phyloP scores from a whole-genome alignment of 2,113 vertebrate genomes.

The Piaya cayana region DNA sequence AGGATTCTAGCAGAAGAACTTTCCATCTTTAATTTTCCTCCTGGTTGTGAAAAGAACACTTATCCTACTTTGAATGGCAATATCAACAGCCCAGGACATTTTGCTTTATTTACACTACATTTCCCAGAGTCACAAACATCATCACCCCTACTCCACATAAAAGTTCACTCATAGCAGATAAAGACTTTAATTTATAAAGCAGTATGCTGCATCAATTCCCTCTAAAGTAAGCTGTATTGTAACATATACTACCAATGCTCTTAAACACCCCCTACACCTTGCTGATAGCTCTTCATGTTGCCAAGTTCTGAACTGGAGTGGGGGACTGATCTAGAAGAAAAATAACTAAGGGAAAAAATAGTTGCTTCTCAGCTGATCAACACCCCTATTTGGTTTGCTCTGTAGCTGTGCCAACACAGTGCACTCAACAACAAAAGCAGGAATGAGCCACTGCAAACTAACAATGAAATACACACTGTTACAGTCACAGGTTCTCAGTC shows the following conservation, averaged over 20 bases:
- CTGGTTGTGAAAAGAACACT: background rate
- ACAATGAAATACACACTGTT: background rate
- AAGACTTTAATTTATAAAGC: background rate
- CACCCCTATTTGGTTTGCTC: background rate
- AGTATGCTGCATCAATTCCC: background rate
- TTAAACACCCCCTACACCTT: background rate
- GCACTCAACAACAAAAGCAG: background rate
- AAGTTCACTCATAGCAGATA: background rate
- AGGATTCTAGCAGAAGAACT: background rate
- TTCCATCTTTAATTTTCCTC: background rate
- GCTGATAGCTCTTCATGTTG: background rate
- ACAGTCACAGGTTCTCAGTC: background rate
- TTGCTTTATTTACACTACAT: background rate
- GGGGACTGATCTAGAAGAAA: background rate
- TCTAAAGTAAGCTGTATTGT: background rate
- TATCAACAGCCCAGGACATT: background rate
- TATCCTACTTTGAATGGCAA: background rate
- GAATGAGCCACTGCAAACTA: background rate
- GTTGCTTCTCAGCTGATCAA: background rate
- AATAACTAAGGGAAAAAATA: background rate
- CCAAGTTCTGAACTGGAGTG: background rate
- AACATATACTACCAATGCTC: background rate
- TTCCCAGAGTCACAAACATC: background rate
- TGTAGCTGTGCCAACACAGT: background rate
- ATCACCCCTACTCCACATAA: rapidly evolving